Percentiles rank a stretch among this genome's conserved stretches.
These are phyloP conservation scores for Malurus splendens DNA, from an alignment of 2,797 vertebrate genomes.

Conservation along the genomic window DNA sequence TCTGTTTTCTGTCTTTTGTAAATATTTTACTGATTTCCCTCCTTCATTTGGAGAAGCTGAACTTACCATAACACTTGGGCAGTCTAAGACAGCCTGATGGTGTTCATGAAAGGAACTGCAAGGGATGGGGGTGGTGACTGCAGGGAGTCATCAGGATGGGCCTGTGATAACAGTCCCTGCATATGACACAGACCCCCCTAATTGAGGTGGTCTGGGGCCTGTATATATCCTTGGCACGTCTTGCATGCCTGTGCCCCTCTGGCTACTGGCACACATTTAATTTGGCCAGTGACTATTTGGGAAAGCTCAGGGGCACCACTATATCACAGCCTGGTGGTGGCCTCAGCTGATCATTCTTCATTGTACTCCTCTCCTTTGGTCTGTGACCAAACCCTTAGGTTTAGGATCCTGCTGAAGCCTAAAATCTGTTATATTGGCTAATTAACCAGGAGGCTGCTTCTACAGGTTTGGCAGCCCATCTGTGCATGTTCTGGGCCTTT, in stretches of 20 bases:
- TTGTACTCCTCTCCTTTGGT: not conserved
- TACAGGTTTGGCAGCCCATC: not conserved
- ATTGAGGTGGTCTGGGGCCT: not conserved
- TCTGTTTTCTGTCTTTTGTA: not conserved
- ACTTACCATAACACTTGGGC: not conserved
- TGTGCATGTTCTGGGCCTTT: not conserved
- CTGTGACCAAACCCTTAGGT: not conserved
- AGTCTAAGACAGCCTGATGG: not conserved
- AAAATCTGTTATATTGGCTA: not conserved
- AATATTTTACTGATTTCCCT: conserved; percentile 11
- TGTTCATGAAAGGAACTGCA: not conserved
- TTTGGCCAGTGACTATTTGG: no score
- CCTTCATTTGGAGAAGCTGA: not conserved
- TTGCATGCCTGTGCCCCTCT: not conserved
- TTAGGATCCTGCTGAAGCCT: not conserved
- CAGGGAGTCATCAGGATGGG: not conserved
- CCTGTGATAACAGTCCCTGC: not conserved
- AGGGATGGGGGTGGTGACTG: not conserved
- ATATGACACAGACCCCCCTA: not conserved
- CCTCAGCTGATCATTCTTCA: not conserved
- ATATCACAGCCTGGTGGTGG: not conserved
- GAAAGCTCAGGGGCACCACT: not conserved
- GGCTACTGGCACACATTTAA: not conserved
- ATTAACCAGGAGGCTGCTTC: not conserved
- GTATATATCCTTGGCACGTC: not conserved